Percentiles rank a stretch among this genome's conserved stretches.
Conservation (phyloP, 2,888 invertebrate genomes). For the Orthosia gracilis region DNA sequence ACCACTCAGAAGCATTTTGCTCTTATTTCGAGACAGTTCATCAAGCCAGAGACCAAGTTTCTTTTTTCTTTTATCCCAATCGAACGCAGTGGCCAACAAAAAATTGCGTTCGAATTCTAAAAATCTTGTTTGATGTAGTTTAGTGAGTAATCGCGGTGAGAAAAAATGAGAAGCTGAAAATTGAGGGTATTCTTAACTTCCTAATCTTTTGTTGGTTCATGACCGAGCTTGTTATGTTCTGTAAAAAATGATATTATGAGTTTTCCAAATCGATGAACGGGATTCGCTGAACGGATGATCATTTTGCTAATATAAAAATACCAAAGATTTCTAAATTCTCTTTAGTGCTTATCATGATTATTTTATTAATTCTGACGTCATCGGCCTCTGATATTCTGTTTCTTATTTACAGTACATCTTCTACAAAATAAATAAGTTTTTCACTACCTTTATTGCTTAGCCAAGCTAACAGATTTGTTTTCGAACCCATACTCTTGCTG, state of each 20-base stretch:
- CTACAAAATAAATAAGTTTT: background rate
- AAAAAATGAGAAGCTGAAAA: constrained; percentile 53
- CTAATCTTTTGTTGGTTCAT: constrained; percentile 26
- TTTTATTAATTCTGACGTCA: background rate
- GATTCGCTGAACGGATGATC: background rate
- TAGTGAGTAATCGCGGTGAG: constrained; percentile 54
- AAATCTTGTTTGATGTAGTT: constrained; percentile 57
- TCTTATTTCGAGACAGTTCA: constrained; percentile 81
- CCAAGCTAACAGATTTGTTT: background rate
- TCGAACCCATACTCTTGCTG: too few relatives aligned
- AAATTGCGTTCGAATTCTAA: constrained; percentile 59
- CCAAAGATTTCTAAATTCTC: background rate
- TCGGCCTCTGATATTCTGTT: background rate
- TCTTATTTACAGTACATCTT: background rate
- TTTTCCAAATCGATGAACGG: constrained; percentile 5
- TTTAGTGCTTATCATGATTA: background rate
- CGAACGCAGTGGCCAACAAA: constrained; percentile 55
- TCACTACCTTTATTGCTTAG: background rate
- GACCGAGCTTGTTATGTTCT: constrained; percentile 29
- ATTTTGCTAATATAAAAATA: constrained; percentile 3
- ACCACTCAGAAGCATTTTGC: constrained; percentile 78
- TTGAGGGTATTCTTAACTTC: constrained; percentile 41
- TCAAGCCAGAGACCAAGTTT: constrained; percentile 69
- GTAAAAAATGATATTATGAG: constrained; percentile 5
- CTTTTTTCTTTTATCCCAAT: constrained; percentile 60